phyloP scores from a whole-genome alignment of 2,113 vertebrate species.

The Dolichallabes microphthalmus region DNA sequence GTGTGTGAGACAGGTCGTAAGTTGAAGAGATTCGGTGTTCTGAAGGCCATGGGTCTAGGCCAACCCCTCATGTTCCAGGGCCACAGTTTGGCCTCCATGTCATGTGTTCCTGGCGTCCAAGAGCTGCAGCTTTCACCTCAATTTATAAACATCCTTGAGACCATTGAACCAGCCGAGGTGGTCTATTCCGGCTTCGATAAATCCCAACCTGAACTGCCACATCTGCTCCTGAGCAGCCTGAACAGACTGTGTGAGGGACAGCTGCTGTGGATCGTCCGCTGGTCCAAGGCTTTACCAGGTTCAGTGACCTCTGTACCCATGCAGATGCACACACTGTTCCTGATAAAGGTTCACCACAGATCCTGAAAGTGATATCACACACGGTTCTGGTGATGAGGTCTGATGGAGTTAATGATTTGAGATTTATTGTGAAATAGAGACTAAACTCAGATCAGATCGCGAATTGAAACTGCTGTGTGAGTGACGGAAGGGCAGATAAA shows the following conservation, averaged over 20 bases:
- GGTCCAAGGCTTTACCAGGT: conserved; percentile 98
- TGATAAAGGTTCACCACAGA: neutral
- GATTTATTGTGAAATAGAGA: neutral
- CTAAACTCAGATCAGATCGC: neutral
- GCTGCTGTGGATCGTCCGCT: conserved; percentile 92
- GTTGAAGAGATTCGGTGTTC: conserved; percentile 88
- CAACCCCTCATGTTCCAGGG: conserved; percentile 79
- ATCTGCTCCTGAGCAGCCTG: conserved; percentile 87
- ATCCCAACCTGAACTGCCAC: conserved; percentile 79
- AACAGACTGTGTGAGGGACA: conserved; percentile 92
- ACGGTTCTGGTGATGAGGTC: neutral
- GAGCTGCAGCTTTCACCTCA: conserved; percentile 84
- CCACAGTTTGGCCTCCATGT: conserved; percentile 75
- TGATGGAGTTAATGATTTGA: conserved; percentile 10
- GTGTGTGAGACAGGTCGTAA: conserved; percentile 82
- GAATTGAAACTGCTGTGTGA: neutral
- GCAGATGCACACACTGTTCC: neutral
- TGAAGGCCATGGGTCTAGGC: conserved; percentile 80
- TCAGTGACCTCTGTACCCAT: conserved; percentile 53
- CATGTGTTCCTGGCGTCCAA: conserved; percentile 77
- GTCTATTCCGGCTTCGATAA: conserved; percentile 87
- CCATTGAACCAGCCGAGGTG: conserved; percentile 90
- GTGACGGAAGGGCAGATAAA: neutral
- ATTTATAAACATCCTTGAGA: conserved; percentile 84
- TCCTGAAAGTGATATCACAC: neutral